Evolutionary conservation across 2,113 vertebrate genomes (phyloP).

Genomic region (Phoxinus phoxinus): DNA sequence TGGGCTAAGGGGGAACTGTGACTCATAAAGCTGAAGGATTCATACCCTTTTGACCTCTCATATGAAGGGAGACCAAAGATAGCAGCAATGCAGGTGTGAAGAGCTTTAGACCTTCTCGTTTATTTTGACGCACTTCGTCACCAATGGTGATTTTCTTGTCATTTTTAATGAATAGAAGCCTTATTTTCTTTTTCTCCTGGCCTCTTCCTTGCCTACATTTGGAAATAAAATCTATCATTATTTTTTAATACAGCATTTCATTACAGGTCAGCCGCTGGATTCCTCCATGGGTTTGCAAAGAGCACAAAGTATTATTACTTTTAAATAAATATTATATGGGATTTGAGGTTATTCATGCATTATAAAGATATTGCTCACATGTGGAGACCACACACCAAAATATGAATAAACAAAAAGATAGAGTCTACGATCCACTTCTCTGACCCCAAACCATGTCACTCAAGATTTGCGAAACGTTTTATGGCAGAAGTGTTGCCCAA

Average conservation of each 20-base stretch:
- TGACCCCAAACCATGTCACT: background rate
- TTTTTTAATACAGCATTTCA: background rate
- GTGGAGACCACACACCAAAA: background rate
- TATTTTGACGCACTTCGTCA: background rate
- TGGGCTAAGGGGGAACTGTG: slow-evolving; percentile 42
- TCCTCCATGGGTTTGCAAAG: background rate
- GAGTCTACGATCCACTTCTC: background rate
- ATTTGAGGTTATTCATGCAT: background rate
- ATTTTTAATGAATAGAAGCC: slow-evolving; percentile 14
- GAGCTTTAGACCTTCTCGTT: background rate
- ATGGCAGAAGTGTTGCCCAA: slow-evolving; percentile 1
- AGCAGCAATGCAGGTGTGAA: background rate
- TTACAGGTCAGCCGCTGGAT: background rate
- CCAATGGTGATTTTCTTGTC: background rate
- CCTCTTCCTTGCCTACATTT: background rate
- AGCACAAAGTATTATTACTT: background rate
- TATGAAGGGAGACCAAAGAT: background rate
- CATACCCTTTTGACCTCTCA: slow-evolving; percentile 38
- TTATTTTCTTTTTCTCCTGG: background rate
- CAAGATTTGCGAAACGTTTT: background rate
- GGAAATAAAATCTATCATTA: background rate
- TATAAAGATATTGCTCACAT: background rate
- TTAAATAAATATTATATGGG: background rate
- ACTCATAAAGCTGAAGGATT: slow-evolving; percentile 46
- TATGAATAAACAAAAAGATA: background rate